These are phyloP conservation scores for Busarellus nigricollis DNA, from an alignment of 2,797 vertebrate species.

Conservation along the genomic window DNA sequence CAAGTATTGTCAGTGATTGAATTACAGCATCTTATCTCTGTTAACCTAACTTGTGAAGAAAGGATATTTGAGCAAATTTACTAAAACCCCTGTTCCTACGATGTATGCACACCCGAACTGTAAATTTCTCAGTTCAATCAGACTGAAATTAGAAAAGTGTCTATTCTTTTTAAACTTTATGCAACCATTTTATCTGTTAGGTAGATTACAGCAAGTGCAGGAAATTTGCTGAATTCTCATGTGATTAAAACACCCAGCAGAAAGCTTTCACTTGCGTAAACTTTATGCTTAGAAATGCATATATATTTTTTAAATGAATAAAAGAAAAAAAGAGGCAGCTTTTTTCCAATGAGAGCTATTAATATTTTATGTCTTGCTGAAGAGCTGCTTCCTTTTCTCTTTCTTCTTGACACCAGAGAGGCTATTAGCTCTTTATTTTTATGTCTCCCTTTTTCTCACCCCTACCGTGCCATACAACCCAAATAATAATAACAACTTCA, in stretches of 20 bases:
- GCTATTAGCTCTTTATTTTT: constrained; percentile 44
- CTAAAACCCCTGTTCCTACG: neutral
- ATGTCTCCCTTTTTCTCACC: neutral
- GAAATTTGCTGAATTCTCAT: neutral
- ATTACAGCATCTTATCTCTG: neutral
- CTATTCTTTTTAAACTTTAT: neutral
- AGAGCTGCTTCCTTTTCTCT: neutral
- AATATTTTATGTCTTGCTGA: neutral
- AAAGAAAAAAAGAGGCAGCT: neutral
- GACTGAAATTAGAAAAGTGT: neutral
- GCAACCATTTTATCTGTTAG: neutral
- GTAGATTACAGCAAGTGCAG: neutral
- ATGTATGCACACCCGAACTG: neutral
- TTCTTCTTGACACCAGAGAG: constrained; percentile 12
- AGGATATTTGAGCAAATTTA: neutral
- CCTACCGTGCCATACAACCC: constrained; percentile 24
- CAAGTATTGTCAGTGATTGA: neutral
- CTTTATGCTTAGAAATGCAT: neutral
- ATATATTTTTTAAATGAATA: neutral
- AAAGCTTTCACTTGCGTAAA: neutral
- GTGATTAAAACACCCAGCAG: neutral
- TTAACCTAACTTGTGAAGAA: neutral
- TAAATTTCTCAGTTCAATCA: neutral
- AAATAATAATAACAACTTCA: constrained; percentile 45
- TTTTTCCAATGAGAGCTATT: neutral